Evolutionary conservation across 2,797 vertebrate species (phyloP).

Genomic region (Avahi laniger): DNA sequence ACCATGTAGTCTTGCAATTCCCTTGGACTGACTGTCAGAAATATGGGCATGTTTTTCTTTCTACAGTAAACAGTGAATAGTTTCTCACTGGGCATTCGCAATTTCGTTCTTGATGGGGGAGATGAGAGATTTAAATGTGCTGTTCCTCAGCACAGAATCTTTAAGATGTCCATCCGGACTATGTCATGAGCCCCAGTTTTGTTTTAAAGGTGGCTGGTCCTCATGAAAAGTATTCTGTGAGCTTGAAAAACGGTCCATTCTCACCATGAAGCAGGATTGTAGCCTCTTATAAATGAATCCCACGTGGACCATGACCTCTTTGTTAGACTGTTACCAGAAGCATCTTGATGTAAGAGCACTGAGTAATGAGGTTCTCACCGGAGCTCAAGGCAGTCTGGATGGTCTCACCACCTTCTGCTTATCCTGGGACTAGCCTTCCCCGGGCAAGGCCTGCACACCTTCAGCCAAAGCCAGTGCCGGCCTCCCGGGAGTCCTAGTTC

Average conservation of each 20-base stretch:
- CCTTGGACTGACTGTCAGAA: not conserved
- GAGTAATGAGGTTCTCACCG: not conserved
- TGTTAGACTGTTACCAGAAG: not conserved
- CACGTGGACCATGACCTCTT: not conserved
- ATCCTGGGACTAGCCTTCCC: not conserved
- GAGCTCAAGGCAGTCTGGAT: not conserved
- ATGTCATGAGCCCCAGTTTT: fast-evolving
- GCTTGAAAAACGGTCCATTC: not conserved
- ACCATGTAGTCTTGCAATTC: fast-evolving
- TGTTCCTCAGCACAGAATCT: not conserved
- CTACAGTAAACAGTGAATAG: fast-evolving
- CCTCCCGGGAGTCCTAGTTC: not conserved
- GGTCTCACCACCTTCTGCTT: not conserved
- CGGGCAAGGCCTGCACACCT: fast-evolving
- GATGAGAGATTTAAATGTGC: too few species aligned
- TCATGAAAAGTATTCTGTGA: not conserved
- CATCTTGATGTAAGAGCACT: not conserved
- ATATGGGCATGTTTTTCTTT: not conserved
- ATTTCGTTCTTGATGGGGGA: not conserved
- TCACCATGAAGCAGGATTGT: not conserved
- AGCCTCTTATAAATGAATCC: not conserved
- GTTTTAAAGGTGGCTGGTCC: not conserved
- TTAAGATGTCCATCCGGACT: not conserved
- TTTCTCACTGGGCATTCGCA: not conserved
- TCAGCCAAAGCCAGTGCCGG: not conserved